A percentile compares a stretch with the other conserved stretches of the same genome.
phyloP scores from a whole-genome alignment of 1,140 invertebrate genomes.

The Heliconius hermathena region DNA sequence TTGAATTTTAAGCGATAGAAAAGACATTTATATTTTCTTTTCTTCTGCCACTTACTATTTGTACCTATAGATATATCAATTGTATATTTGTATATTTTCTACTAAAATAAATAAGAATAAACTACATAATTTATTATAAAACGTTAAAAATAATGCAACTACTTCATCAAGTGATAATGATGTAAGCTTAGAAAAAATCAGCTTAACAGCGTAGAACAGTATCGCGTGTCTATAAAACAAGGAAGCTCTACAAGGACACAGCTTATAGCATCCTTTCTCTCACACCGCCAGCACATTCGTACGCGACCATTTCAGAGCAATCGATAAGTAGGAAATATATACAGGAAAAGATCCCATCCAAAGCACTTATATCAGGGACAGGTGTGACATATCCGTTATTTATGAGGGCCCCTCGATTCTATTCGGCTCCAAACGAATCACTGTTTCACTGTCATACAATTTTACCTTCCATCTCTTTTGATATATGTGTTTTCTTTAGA shows the following conservation, averaged over 20 bases:
- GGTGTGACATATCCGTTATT: slow-evolving; percentile 61
- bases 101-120: background rate
- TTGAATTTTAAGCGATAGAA: no score
- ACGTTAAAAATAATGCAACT: background rate
- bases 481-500: slow-evolving; percentile 38
- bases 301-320: background rate
- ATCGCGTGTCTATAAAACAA: background rate
- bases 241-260: background rate
- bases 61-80: no score
- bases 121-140: background rate
- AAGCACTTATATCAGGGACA: slow-evolving; percentile 52
- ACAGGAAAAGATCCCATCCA: slow-evolving; percentile 48
- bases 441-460: slow-evolving; percentile 60
- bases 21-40: no score
- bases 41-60: no score
- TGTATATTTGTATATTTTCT: no score
- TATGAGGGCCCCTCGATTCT: slow-evolving; percentile 54
- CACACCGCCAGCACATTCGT: background rate
- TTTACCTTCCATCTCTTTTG: slow-evolving; percentile 38
- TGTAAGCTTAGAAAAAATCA: background rate
- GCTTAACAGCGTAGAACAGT: background rate
- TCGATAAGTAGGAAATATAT: slow-evolving; percentile 41
- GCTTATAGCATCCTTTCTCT: background rate
- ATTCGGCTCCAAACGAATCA: slow-evolving; percentile 43
- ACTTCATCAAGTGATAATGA: background rate